Evolutionary conservation across 1,140 invertebrate species (phyloP).

Genomic region (Sesamia nonagrioides): DNA sequence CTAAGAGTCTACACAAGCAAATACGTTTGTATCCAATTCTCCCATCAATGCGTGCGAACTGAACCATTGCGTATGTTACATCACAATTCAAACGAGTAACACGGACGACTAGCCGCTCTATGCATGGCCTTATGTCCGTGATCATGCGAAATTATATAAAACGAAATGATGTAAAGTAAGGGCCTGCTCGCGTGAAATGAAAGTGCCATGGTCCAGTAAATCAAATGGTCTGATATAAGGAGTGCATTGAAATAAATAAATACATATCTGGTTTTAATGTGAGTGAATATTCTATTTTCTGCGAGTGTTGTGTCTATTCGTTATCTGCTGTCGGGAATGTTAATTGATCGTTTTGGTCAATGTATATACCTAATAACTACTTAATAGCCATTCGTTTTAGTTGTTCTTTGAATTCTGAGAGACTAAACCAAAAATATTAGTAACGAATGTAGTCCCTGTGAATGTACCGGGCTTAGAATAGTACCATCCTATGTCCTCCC

Average conservation of each 20-base stretch:
- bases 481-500: too few relatives aligned
- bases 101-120: slow-evolving; percentile 12
- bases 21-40: slow-evolving; percentile 8
- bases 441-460: too few relatives aligned
- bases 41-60: slow-evolving; percentile 31
- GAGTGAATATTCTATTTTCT: slow-evolving; percentile 38
- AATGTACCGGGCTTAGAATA: too few relatives aligned
- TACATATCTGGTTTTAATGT: slow-evolving; percentile 25
- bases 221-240: slow-evolving; percentile 29
- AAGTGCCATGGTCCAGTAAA: slow-evolving; percentile 32
- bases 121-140: slow-evolving; percentile 36
- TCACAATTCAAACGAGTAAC: slow-evolving; percentile 37
- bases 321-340: slow-evolving; percentile 18
- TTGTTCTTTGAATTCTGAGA: background rate
- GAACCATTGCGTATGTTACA: slow-evolving; percentile 34
- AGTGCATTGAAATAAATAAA: slow-evolving; percentile 23
- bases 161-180: slow-evolving; percentile 40
- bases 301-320: slow-evolving; percentile 32
- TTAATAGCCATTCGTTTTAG: background rate
- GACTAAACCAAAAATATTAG: background rate
- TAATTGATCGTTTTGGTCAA: slow-evolving; percentile 22
- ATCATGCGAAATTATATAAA: slow-evolving; percentile 43
- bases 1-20: background rate
- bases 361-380: too few relatives aligned
- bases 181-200: slow-evolving; percentile 25